phyloP scores from a whole-genome alignment of 2,113 vertebrate genomes.

The Sigmodon hispidus region DNA sequence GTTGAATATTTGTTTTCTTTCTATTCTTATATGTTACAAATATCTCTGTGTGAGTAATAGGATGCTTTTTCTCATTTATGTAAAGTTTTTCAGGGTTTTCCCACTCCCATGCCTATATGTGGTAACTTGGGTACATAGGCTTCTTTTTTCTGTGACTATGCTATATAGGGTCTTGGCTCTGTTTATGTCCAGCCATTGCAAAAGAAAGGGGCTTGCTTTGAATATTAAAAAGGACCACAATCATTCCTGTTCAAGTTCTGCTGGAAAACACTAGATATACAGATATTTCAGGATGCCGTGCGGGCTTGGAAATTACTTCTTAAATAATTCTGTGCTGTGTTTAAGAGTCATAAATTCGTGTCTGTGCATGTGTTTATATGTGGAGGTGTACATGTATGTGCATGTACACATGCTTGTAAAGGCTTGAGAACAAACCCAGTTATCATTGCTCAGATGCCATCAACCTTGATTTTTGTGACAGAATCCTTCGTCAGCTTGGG shows the following conservation, averaged over 20 bases:
- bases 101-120: too few relatives aligned
- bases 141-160: neutral
- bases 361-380: neutral
- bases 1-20: slow-evolving; percentile 9
- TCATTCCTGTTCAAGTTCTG: neutral
- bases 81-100: neutral
- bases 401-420: neutral
- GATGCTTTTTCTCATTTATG: neutral
- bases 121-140: neutral
- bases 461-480: neutral
- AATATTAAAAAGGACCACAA: neutral
- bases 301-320: accelerated
- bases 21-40: slow-evolving; percentile 9
- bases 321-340: neutral
- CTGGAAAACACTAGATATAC: neutral
- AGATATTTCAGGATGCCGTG: neutral
- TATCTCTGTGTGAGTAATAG: neutral
- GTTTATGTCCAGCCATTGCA: neutral
- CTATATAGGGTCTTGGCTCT: neutral
- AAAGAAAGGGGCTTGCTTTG: neutral
- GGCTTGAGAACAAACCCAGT: neutral
- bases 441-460: neutral
- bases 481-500: neutral
- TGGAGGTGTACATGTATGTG: neutral
- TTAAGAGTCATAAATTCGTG: neutral